Conservation (phyloP, 2,113 vertebrate species). For the Sciurus niger region DNA sequence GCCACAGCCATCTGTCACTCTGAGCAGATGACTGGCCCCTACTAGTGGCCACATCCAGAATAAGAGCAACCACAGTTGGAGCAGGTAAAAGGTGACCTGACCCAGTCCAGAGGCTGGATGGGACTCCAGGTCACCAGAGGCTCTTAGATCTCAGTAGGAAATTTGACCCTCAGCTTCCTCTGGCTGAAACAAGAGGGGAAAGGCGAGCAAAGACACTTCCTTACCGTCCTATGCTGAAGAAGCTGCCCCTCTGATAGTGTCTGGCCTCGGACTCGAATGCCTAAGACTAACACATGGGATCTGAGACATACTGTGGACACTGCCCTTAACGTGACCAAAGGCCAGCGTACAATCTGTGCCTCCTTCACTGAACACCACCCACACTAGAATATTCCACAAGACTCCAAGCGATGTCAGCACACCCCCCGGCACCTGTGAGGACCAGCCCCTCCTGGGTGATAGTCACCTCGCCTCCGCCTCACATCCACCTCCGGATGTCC, state of each 20-base stretch:
- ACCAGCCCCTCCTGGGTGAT: fast-evolving
- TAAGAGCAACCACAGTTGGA: fast-evolving
- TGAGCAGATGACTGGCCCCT: no score
- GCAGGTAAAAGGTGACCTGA: neutral
- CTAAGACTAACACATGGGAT: neutral
- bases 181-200: neutral
- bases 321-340: fast-evolving
- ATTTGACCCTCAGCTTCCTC: neutral
- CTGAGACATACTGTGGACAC: fast-evolving
- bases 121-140: neutral
- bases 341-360: fast-evolving
- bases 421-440: fast-evolving
- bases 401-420: fast-evolving
- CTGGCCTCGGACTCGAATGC: neutral
- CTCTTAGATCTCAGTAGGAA: neutral
- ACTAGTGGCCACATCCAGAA: fast-evolving
- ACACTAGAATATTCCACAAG: fast-evolving
- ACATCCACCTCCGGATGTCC: neutral
- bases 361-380: neutral
- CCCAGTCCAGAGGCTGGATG: fast-evolving
- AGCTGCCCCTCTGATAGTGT: fast-evolving
- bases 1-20: fast-evolving
- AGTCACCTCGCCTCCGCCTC: fast-evolving
- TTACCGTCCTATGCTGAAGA: fast-evolving
- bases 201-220: neutral